Conservation (phyloP, 2,797 vertebrate species). For the Chanos chanos region DNA sequence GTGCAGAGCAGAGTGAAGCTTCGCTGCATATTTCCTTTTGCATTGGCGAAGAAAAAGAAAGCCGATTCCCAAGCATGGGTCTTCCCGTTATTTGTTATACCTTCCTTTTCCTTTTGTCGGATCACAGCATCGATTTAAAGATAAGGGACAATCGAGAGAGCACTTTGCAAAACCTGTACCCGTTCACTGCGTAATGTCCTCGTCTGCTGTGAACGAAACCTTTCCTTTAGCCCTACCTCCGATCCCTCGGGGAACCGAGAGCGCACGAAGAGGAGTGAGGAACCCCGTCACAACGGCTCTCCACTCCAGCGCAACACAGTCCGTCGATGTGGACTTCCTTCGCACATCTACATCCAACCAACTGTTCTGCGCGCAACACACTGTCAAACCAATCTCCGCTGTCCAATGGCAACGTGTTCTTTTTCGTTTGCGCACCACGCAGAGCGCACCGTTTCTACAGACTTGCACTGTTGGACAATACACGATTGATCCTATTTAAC, state of each 20-base stretch:
- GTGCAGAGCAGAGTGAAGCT: slow-evolving; percentile 97
- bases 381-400: not conserved
- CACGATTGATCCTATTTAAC: too few species aligned
- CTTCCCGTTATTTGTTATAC: slow-evolving; percentile 60
- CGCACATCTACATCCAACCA: slow-evolving; percentile 6
- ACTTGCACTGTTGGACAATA: too few species aligned
- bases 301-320: slow-evolving; percentile 1
- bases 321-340: not conserved
- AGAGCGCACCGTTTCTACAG: too few species aligned
- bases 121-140: slow-evolving; percentile 54
- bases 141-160: slow-evolving; percentile 43
- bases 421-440: too few species aligned
- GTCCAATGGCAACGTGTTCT: too few species aligned
- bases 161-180: slow-evolving; percentile 8
- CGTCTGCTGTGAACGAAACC: slow-evolving; percentile 26
- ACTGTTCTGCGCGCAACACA: not conserved
- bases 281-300: slow-evolving; percentile 13
- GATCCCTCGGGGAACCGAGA: slow-evolving; percentile 18
- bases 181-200: slow-evolving; percentile 33
- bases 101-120: slow-evolving; percentile 60
- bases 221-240: slow-evolving; percentile 37
- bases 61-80: slow-evolving; percentile 91
- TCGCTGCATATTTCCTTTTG: slow-evolving; percentile 99
- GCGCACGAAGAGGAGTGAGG: slow-evolving; percentile 17
- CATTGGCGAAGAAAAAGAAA: slow-evolving; percentile 91